Conservation (phyloP, 2,113 vertebrate genomes). For the Bubalus kerabau region DNA sequence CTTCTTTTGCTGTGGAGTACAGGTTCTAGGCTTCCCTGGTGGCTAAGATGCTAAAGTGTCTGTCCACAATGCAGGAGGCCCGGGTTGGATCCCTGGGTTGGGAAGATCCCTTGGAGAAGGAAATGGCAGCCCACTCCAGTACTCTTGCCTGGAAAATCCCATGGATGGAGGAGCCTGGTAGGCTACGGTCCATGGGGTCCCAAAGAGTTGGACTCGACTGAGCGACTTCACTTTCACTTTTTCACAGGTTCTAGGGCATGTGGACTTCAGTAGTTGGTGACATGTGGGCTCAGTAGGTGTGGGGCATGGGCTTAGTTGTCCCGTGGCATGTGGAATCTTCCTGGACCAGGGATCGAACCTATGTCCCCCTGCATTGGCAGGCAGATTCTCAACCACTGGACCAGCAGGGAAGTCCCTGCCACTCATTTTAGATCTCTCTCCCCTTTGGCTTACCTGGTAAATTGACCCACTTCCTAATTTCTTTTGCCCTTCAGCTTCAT, state of each 20-base stretch:
- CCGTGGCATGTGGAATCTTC: not conserved
- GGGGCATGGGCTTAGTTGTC: not conserved
- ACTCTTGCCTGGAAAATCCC: not conserved
- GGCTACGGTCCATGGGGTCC: not conserved
- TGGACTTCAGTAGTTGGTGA: not conserved
- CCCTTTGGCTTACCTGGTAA: not conserved
- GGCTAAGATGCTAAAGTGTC: not conserved
- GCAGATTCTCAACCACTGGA: not conserved
- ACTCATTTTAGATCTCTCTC: not conserved
- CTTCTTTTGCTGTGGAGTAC: not conserved
- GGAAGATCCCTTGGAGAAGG: not conserved
- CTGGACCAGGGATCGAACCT: not conserved
- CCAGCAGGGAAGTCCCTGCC: not conserved
- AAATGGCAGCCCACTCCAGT: not conserved
- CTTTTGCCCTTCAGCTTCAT: not conserved
- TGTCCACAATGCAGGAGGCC: not conserved
- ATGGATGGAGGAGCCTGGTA: not conserved
- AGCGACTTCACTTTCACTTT: not conserved
- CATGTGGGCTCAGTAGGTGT: not conserved
- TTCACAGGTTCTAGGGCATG: not conserved
- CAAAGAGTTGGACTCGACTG: not conserved
- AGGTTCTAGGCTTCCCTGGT: not conserved
- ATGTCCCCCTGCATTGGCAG: not conserved
- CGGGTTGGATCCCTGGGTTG: fast-evolving
- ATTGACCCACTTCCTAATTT: not conserved